These are phyloP conservation scores for Oenanthe melanoleuca DNA, from an alignment of 2,113 vertebrate species.

Conservation along the genomic window DNA sequence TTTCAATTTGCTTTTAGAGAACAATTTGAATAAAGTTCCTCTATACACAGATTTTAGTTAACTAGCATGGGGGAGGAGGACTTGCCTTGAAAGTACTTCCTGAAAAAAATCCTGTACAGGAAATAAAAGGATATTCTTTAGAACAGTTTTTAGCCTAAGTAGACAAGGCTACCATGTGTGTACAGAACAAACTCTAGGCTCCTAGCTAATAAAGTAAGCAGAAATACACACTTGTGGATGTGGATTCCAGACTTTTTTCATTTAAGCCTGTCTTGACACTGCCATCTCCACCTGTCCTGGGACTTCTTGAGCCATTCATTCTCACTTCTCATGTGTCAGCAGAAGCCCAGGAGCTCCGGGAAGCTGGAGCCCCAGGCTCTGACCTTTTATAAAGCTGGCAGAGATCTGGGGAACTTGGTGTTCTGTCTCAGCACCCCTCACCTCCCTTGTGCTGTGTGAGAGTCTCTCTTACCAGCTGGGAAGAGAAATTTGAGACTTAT, in stretches of 20 bases:
- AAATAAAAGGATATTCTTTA: neutral
- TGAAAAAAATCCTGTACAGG: neutral
- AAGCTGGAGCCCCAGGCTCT: neutral
- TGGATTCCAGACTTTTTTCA: neutral
- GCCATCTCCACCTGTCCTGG: neutral
- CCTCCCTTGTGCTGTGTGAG: neutral
- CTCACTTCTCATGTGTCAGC: neutral
- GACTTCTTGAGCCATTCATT: neutral
- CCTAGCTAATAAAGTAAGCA: neutral
- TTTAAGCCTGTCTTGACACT: neutral
- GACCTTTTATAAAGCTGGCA: neutral
- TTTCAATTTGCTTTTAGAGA: neutral
- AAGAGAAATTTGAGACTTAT: neutral
- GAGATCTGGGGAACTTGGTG: neutral
- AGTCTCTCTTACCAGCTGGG: neutral
- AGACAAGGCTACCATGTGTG: neutral
- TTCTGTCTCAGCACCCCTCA: neutral
- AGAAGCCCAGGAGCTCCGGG: neutral
- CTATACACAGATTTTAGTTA: neutral
- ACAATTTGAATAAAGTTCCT: neutral
- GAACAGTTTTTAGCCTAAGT: neutral
- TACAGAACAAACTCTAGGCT: neutral
- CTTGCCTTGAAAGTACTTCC: neutral
- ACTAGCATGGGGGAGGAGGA: neutral
- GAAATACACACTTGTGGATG: rapidly evolving